phyloP scores from a whole-genome alignment of 2,888 invertebrate genomes.

The Lampropteryx suffumata region DNA sequence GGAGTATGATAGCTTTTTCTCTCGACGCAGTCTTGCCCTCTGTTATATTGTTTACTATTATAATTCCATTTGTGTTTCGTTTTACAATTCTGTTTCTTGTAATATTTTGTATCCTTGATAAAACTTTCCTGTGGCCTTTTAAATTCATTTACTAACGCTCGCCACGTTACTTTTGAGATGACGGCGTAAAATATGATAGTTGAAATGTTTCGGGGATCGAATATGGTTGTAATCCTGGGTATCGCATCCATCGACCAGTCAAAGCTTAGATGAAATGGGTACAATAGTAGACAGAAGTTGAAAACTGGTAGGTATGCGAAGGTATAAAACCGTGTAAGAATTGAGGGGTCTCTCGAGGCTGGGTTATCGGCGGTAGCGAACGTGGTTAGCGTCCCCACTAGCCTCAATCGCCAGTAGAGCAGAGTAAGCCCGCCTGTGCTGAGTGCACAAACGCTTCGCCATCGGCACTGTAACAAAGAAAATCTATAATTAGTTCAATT shows the following conservation, averaged over 20 bases:
- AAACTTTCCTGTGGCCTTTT: constrained; percentile 61
- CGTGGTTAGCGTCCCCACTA: constrained; percentile 89
- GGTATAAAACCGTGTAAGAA: constrained; percentile 92
- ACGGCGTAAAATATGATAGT: constrained; percentile 89
- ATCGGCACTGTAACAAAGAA: constrained; percentile 85
- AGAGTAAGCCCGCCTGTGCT: constrained; percentile 86
- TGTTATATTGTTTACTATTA: constrained; percentile 66
- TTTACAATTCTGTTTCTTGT: constrained; percentile 70
- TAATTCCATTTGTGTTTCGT: constrained; percentile 73
- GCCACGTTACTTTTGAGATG: constrained; percentile 70
- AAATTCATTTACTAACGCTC: constrained; percentile 63
- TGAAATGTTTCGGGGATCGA: constrained; percentile 91
- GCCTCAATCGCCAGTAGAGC: constrained; percentile 89
- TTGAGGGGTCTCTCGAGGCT: constrained; percentile 92
- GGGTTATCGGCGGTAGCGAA: constrained; percentile 98
- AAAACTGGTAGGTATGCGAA: constrained; percentile 96
- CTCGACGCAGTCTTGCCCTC: constrained; percentile 68
- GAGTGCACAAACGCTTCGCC: constrained; percentile 87
- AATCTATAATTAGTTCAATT: no score
- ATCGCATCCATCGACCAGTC: constrained; percentile 99
- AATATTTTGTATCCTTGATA: constrained; percentile 62
- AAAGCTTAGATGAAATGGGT: constrained; percentile 94
- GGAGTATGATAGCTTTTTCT: constrained; percentile 66
- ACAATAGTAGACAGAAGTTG: constrained; percentile 93
- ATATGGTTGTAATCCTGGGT: constrained; percentile 89